These are phyloP conservation scores for Nemurella pictetii DNA, from an alignment of 2,888 invertebrate genomes.

Conservation along the genomic window DNA sequence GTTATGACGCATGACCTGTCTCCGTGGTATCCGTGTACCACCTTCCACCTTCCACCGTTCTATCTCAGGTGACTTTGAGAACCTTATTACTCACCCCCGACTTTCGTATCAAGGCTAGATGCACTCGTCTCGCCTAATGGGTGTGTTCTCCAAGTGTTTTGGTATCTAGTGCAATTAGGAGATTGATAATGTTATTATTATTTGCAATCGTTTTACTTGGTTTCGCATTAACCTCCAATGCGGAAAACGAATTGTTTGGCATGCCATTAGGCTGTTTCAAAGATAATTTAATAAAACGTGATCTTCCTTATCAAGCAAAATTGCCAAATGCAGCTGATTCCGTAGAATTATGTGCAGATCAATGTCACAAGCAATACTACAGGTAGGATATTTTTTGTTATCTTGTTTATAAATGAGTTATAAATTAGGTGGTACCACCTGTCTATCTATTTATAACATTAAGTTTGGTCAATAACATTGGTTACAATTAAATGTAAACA, in stretches of 20 bases:
- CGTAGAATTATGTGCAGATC: conserved; percentile 33
- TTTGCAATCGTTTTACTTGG: background rate
- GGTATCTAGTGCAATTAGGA: background rate
- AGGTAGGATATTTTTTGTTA: conserved; percentile 25
- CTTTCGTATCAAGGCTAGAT: background rate
- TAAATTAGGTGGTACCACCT: background rate
- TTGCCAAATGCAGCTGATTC: conserved; percentile 12
- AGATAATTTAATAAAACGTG: conserved; percentile 3
- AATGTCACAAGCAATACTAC: conserved; percentile 36
- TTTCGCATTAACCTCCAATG: background rate
- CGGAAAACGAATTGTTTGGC: background rate
- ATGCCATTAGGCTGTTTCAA: conserved; percentile 8
- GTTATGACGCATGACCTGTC: background rate
- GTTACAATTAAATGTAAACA: no score
- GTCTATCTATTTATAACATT: background rate
- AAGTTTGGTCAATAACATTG: no score
- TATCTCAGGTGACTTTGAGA: background rate
- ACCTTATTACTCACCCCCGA: background rate
- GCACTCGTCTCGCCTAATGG: background rate
- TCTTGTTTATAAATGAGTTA: background rate
- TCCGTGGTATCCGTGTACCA: background rate
- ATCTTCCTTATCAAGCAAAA: background rate
- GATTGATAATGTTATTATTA: background rate
- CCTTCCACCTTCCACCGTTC: background rate
- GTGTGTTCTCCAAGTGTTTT: background rate